Percentiles rank a stretch among this genome's conserved stretches.
Conservation (phyloP, 2,888 invertebrate species). For the Limnephilus auricula region DNA sequence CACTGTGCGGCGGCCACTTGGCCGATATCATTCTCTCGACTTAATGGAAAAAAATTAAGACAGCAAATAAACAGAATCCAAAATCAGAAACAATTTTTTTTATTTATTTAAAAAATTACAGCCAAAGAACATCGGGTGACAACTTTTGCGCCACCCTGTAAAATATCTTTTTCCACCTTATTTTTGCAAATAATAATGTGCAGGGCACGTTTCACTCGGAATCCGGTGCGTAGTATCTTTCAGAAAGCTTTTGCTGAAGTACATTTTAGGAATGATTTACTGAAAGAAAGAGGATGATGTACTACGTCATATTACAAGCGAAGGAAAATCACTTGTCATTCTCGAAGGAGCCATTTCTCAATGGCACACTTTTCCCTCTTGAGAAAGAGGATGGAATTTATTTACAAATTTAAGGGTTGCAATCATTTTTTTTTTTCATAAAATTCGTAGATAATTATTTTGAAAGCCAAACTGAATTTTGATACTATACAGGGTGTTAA, state of each 20-base stretch:
- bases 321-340: constrained; percentile 2
- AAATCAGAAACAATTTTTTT: too few species aligned
- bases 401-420: not conserved
- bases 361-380: not conserved
- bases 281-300: not conserved
- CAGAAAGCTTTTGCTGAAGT: not conserved
- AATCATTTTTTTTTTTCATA: not conserved
- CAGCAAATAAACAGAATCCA: too few species aligned
- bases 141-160: too few species aligned
- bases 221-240: not conserved
- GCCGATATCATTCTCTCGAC: too few species aligned
- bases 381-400: not conserved
- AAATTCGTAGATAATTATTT: too few species aligned
- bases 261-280: not conserved
- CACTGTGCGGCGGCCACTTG: too few species aligned
- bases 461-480: too few species aligned
- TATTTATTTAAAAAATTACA: too few species aligned
- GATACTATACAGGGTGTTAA: too few species aligned
- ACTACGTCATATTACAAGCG: not conserved
- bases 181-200: not conserved
- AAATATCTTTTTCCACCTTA: not conserved
- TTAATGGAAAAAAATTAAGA: too few species aligned
- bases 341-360: not conserved
- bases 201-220: not conserved
- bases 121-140: too few species aligned